Conservation (phyloP, 2,797 vertebrate species). For the Epinephelus coioides region DNA sequence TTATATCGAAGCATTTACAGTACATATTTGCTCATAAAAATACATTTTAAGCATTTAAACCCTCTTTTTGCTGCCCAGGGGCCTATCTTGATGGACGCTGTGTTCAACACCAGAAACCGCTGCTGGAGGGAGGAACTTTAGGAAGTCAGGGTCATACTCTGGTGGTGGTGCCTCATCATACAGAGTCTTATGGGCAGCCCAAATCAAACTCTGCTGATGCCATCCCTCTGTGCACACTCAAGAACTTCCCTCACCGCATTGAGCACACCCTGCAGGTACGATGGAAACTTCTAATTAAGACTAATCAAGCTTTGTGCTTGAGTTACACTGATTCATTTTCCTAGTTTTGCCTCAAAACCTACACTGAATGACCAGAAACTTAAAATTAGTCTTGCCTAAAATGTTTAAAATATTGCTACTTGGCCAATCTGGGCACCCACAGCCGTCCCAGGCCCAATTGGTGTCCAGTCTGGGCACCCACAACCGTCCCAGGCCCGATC, state of each 20-base stretch:
- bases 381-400: no score
- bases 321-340: neutral
- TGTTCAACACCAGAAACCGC: constrained; percentile 81
- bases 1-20: neutral
- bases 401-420: no score
- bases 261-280: constrained; percentile 92
- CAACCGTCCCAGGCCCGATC: no score
- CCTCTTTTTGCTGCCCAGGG: constrained; percentile 77
- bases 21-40: neutral
- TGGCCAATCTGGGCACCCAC: no score
- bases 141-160: constrained; percentile 86
- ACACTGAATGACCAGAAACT: neutral
- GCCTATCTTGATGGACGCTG: constrained; percentile 88
- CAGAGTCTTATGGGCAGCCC: constrained; percentile 74
- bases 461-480: no score
- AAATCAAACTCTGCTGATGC: constrained; percentile 15
- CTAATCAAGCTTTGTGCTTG: neutral
- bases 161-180: constrained; percentile 88
- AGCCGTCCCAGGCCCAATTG: no score
- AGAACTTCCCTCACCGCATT: constrained; percentile 88
- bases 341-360: neutral
- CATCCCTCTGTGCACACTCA: constrained; percentile 90
- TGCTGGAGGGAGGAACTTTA: constrained; percentile 90
- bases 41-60: neutral
- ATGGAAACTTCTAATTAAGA: neutral